A percentile compares a stretch with the other conserved stretches of the same genome.
phyloP scores from a whole-genome alignment of 2,113 vertebrate species.

The Chaetorhynchus papuensis region DNA sequence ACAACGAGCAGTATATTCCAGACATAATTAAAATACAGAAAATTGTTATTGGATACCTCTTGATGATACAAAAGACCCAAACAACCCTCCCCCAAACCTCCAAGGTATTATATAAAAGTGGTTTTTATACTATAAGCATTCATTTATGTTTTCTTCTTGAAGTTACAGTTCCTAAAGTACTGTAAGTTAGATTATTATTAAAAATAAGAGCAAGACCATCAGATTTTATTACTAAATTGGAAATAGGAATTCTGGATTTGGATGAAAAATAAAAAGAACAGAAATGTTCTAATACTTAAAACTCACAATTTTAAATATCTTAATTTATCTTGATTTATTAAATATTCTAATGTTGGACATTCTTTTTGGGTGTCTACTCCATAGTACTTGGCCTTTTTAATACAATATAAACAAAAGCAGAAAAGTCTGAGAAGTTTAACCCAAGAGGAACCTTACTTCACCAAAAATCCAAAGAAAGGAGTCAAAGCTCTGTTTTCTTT shows the following conservation, averaged over 20 bases:
- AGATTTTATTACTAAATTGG: not conserved
- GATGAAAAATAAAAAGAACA: not conserved
- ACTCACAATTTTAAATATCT: not conserved
- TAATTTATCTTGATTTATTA: not conserved
- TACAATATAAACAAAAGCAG: not conserved
- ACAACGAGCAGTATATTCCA: not conserved
- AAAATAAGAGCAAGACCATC: not conserved
- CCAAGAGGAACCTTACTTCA: not conserved
- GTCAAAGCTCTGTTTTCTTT: conserved; percentile 6
- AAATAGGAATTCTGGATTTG: not conserved
- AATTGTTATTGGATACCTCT: not conserved
- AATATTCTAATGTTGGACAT: not conserved
- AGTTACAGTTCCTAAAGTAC: not conserved
- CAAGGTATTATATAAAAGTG: not conserved
- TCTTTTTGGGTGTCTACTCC: not conserved
- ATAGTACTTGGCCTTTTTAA: not conserved
- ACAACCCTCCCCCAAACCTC: not conserved
- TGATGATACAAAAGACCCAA: not conserved
- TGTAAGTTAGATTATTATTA: not conserved
- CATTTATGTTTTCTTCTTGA: not conserved
- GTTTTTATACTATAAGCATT: not conserved
- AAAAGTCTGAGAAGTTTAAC: not conserved
- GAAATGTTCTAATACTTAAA: not conserved
- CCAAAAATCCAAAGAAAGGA: not conserved
- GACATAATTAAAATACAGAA: not conserved